Evolutionary conservation across 2,797 vertebrate species (phyloP).

Genomic region (Graptemys geographica): DNA sequence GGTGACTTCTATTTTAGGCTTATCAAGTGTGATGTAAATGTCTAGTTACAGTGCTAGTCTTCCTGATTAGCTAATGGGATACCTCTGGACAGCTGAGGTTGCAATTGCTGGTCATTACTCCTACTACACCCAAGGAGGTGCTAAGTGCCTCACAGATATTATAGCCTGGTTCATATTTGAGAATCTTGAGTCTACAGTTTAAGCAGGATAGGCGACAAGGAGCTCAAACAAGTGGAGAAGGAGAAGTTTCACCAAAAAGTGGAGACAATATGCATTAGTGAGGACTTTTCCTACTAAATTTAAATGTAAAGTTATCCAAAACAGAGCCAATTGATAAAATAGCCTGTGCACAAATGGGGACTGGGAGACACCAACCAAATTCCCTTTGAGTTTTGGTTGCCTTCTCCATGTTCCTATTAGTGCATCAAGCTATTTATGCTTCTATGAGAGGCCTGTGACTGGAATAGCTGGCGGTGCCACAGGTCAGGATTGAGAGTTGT

Average conservation of each 20-base stretch:
- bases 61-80: neutral
- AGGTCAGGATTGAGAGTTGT: conserved; percentile 5
- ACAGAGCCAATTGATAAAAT: neutral
- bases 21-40: neutral
- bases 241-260: neutral
- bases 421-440: neutral
- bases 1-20: neutral
- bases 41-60: neutral
- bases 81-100: neutral
- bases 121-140: neutral
- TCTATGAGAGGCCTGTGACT: neutral
- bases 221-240: neutral
- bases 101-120: neutral
- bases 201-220: neutral
- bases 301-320: neutral
- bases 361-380: neutral
- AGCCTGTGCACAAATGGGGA: neutral
- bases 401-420: neutral
- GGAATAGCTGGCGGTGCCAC: neutral
- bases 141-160: neutral
- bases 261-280: neutral
- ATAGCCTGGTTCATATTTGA: neutral
- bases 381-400: neutral
- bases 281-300: neutral
- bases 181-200: neutral